These are phyloP conservation scores for Arenaria interpres DNA, from an alignment of 2,113 vertebrate species.

Conservation along the genomic window DNA sequence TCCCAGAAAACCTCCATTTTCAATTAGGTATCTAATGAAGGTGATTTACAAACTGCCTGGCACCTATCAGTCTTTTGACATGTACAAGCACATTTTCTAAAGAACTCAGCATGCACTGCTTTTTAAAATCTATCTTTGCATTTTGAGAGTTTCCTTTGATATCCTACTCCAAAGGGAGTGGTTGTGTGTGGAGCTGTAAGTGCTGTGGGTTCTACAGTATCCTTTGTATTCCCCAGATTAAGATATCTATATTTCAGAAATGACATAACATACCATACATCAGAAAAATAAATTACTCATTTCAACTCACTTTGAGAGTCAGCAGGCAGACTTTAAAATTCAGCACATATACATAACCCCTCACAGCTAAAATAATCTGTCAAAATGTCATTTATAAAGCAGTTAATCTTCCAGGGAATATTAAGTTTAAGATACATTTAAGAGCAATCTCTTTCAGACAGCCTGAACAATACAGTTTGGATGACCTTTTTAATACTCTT, in stretches of 20 bases:
- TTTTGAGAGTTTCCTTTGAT: background rate
- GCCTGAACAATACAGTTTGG: background rate
- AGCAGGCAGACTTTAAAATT: constrained; percentile 2
- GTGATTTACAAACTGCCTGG: background rate
- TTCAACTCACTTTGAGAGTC: background rate
- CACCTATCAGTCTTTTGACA: background rate
- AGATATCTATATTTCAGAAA: background rate
- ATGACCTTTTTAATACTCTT: background rate
- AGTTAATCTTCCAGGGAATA: constrained; percentile 16
- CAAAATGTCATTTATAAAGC: constrained; percentile 14
- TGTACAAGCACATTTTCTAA: background rate
- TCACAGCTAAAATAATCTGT: constrained; percentile 5
- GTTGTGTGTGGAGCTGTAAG: background rate
- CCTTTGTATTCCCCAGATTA: background rate
- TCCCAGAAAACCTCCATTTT: background rate
- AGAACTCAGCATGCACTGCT: background rate
- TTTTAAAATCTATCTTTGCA: background rate
- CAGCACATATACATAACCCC: background rate
- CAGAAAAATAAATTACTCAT: constrained; percentile 28
- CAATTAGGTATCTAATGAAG: background rate
- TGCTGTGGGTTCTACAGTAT: background rate
- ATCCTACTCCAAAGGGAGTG: background rate
- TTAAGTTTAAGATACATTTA: background rate
- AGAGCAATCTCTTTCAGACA: background rate
- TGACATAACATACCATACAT: background rate